These are phyloP conservation scores for Endomychus coccineus DNA, from an alignment of 2,888 invertebrate genomes.

Conservation along the genomic window DNA sequence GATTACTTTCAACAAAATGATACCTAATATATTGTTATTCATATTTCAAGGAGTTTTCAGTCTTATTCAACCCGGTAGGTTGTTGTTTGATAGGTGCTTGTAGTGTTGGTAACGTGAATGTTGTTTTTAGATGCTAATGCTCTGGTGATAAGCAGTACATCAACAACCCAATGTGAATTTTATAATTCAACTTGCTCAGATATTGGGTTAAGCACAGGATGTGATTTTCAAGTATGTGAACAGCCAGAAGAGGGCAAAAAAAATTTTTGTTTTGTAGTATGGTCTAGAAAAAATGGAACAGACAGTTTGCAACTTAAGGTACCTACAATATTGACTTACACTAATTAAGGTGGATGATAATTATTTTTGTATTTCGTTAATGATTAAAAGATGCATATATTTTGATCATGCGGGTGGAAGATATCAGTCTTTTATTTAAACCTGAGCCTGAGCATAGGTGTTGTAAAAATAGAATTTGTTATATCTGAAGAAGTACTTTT, in stretches of 20 bases:
- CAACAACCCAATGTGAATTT: slow-evolving; percentile 59
- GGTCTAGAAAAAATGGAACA: slow-evolving; percentile 64
- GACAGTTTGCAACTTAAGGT: slow-evolving; percentile 38
- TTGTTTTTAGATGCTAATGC: slow-evolving; percentile 7
- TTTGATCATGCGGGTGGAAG: no score
- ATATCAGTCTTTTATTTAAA: no score
- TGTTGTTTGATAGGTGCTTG: no score
- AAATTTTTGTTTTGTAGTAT: slow-evolving; percentile 77
- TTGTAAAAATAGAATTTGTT: no score
- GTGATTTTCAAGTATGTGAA: slow-evolving; percentile 56
- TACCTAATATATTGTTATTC: no score
- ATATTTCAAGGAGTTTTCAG: not conserved
- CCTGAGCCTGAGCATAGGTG: no score
- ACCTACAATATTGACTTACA: slow-evolving; percentile 10
- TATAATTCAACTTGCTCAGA: slow-evolving; percentile 54
- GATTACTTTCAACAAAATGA: no score
- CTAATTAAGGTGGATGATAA: not conserved
- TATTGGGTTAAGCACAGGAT: slow-evolving; percentile 44
- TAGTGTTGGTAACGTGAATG: no score
- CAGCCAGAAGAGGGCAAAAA: slow-evolving; percentile 54
- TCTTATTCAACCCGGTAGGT: no score
- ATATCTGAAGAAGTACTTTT: no score
- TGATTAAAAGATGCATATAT: not conserved
- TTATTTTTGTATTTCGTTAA: not conserved
- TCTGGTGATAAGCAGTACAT: slow-evolving; percentile 5